Evolutionary conservation across 2,888 invertebrate genomes (phyloP), one percentile per base, ranked within the genome.

Genomic region (Timema podura): DNA sequence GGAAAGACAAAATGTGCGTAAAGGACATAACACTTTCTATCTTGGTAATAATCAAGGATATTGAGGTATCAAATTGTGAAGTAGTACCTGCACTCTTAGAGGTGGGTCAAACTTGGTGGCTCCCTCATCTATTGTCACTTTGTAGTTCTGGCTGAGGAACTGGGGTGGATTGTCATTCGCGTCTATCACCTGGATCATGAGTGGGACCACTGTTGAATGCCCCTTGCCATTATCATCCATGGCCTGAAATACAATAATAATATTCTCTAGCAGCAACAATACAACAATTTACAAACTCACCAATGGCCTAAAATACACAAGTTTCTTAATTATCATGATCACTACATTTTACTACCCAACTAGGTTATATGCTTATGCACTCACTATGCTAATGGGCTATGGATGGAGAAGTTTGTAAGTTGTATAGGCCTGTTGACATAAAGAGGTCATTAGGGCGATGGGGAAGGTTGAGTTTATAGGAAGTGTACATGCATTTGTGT

Each of bases 161-260:
- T 87, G 85, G 0, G 96, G 96, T 0, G 93, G 88, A 78, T 94
- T 95, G 81, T 96, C 96, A 80, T 96, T 96, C 71, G 91, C 90
- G 79, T 96, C 96, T 0, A 86, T 86, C 0, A 96, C 84, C 0
- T 89, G 86, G 69, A 96, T 89, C 75, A 91, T 90, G 3, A 96
- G 83, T 0, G 93, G 90, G 0, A 92, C 92, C 47, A 91, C 89
- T 0, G 91, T 88, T 59, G 87, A 89, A 77, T 91, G 92, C 0
- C 92, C 95, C 16, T 86, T 84, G 0, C 94, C 95, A 73, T 90
- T 88, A 77, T 93, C 90, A 76, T 96, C 96, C 11, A 91, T 92
- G 0, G 94, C 95, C 91, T 93, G 79, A 16, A 16, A 70, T 44
- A 64, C 66, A 67, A 49, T 54, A 64, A 72, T 46, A 46, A 66